Conservation (phyloP, 2,888 invertebrate genomes). For the Tiphia femorata region DNA sequence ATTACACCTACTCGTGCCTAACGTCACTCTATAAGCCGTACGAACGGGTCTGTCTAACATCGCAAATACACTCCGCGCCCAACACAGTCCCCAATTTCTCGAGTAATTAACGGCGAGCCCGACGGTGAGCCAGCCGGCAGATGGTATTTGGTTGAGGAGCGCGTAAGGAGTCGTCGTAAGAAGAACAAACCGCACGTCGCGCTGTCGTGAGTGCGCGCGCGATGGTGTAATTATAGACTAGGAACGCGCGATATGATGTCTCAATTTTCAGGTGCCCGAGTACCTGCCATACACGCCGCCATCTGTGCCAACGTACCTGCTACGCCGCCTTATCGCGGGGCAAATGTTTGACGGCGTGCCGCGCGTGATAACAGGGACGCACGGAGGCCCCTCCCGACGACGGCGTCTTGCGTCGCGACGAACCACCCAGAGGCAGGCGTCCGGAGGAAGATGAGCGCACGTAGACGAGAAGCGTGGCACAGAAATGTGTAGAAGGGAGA, state of each 20-base stretch:
- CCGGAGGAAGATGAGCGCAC: no score
- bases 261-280: constrained; percentile 31
- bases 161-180: no score
- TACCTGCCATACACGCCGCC: constrained; percentile 18
- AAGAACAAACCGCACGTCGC: no score
- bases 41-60: no score
- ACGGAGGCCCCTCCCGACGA: background rate
- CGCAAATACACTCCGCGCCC: no score
- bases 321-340: constrained; percentile 38
- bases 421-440: no score
- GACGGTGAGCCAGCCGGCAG: no score
- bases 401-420: no score
- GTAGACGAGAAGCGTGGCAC: no score
- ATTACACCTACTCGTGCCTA: background rate
- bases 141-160: constrained; percentile 3
- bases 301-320: constrained; percentile 46
- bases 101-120: background rate
- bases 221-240: constrained; percentile 23
- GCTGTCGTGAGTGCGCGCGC: no score
- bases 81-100: background rate
- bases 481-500: no score
- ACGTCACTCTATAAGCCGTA: background rate
- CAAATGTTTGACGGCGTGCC: constrained; percentile 39
- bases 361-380: constrained; percentile 34
- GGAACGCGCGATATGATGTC: constrained; percentile 25